Conservation (phyloP, 2,888 invertebrate genomes). For the Galeopsomyia nigrocyanea region DNA sequence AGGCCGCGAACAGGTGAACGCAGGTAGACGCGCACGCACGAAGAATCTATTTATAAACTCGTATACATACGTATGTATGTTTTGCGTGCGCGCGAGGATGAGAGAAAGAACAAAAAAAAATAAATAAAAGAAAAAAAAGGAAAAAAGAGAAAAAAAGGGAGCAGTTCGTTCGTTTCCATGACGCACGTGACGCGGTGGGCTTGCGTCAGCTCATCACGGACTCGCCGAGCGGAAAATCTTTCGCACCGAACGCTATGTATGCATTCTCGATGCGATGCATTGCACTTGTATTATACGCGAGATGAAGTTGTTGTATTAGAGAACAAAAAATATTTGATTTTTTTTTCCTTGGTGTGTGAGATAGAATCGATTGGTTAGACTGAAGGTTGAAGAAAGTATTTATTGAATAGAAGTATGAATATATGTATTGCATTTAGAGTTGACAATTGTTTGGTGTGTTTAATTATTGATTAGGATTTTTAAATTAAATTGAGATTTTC, state of each 20-base stretch:
- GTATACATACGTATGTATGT: background rate
- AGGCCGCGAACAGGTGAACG: too few relatives aligned
- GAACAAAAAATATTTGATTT: too few relatives aligned
- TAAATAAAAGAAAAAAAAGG: constrained; percentile 3
- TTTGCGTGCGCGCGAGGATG: background rate
- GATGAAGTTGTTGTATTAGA: too few relatives aligned
- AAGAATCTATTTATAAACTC: constrained; percentile 5
- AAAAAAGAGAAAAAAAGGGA: background rate
- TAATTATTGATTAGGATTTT: constrained; percentile 1
- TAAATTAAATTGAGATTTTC: background rate
- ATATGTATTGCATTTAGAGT: too few relatives aligned
- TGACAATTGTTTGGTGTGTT: background rate
- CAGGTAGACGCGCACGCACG: background rate
- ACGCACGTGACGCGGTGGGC: constrained; percentile 51
- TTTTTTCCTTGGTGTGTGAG: too few relatives aligned
- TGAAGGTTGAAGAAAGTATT: too few relatives aligned
- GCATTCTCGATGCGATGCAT: background rate
- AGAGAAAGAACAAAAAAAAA: background rate
- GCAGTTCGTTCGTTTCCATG: constrained; percentile 56
- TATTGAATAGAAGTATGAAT: too few relatives aligned
- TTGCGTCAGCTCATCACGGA: constrained; percentile 21
- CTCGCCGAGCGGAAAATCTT: constrained; percentile 25
- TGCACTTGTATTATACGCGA: too few relatives aligned
- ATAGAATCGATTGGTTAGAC: too few relatives aligned
- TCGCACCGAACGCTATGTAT: constrained; percentile 15